Conservation (phyloP, 2,888 invertebrate species). For the Microdon myrmicae region DNA sequence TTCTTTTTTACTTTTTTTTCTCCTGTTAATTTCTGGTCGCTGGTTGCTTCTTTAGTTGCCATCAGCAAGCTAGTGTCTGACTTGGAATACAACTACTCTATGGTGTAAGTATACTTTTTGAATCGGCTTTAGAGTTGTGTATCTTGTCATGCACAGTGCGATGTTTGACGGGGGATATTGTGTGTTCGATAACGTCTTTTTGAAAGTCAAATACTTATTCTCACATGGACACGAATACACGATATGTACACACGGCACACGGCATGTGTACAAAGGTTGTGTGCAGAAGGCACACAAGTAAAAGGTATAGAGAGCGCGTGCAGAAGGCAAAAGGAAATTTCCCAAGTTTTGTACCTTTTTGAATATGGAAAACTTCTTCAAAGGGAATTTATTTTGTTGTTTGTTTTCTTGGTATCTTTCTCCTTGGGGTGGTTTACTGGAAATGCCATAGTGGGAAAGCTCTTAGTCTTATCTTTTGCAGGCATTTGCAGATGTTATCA, state of each 20-base stretch:
- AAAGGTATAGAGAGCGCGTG: conserved; percentile 11
- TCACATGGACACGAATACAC: conserved; percentile 51
- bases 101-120: conserved; percentile 40
- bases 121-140: conserved; percentile 43
- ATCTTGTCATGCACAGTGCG: conserved; percentile 40
- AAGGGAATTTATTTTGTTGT: conserved; percentile 12
- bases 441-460: conserved; percentile 13
- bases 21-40: conserved; percentile 8
- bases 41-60: too few relatives aligned
- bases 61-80: conserved; percentile 23
- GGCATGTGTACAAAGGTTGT: conserved; percentile 12
- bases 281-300: neutral
- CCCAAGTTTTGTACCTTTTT: conserved; percentile 36
- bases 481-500: conserved; percentile 36
- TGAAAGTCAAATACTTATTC: conserved; percentile 48
- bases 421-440: conserved; percentile 7
- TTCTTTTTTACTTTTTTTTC: conserved; percentile 11
- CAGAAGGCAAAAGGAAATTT: conserved; percentile 28
- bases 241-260: conserved; percentile 39
- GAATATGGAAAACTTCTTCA: conserved; percentile 8
- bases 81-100: conserved; percentile 31
- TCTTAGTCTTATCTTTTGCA: conserved; percentile 28
- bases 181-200: conserved; percentile 34
- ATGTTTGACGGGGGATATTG: conserved; percentile 45
- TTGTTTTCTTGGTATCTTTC: neutral